Evolutionary conservation across 2,888 invertebrate species (phyloP).

Genomic region (Drosophila mayaguana): DNA sequence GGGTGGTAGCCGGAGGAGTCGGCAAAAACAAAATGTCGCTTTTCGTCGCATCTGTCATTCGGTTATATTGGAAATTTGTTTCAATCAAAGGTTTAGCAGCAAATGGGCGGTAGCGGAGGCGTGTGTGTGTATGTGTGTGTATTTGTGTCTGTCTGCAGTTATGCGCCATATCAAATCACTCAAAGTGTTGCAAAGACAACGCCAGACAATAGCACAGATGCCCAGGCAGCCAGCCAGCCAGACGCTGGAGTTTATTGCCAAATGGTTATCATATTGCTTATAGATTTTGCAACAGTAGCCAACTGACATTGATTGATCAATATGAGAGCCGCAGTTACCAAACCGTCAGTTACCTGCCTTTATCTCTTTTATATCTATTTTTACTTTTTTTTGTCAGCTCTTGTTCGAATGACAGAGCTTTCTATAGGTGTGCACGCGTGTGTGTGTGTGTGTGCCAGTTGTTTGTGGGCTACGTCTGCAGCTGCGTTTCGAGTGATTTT

Average conservation of each 20-base stretch:
- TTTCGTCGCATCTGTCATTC: constrained; percentile 74
- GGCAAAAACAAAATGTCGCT: constrained; percentile 34
- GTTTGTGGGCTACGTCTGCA: constrained; percentile 28
- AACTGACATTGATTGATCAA: constrained; percentile 85
- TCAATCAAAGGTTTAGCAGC: constrained; percentile 69
- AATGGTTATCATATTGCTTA: constrained; percentile 84
- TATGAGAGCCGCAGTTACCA: constrained; percentile 77
- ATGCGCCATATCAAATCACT: constrained; percentile 77
- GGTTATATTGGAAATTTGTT: constrained; percentile 79
- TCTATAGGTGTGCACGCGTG: not conserved
- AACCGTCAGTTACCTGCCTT: constrained; percentile 55
- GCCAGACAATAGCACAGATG: constrained; percentile 51
- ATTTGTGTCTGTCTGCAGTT: constrained; percentile 34
- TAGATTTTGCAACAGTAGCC: constrained; percentile 80
- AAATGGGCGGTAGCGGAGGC: constrained; percentile 1
- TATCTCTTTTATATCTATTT: constrained; percentile 24
- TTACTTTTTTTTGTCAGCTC: constrained; percentile 64
- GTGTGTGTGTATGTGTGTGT: constrained; percentile 1
- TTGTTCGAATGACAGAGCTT: constrained; percentile 65
- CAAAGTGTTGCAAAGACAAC: constrained; percentile 78
- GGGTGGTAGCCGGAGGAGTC: not conserved
- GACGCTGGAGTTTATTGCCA: constrained; percentile 74
- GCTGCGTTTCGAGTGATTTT: constrained; percentile 59
- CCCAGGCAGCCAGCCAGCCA: constrained; percentile 22
- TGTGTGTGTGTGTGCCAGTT: not conserved